Percentiles rank a stretch among this genome's conserved stretches.
Conservation (phyloP, 2,113 vertebrate genomes). For the Etheostoma cragini region DNA sequence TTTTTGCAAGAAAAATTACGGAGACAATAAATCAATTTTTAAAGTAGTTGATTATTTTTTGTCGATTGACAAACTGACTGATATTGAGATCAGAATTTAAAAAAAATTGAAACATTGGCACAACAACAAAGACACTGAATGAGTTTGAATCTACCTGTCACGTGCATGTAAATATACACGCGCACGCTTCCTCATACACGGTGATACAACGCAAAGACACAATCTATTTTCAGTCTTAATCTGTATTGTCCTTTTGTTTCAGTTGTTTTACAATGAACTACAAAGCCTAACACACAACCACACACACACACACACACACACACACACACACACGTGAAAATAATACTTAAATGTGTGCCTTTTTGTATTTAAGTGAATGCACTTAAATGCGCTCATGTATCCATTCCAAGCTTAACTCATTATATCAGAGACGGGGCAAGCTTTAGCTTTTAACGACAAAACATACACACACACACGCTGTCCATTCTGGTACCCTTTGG, state of each 20-base stretch:
- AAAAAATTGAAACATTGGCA: not conserved
- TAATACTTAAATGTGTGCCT: constrained; percentile 4
- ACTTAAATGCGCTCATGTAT: not conserved
- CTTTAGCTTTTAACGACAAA: constrained; percentile 44
- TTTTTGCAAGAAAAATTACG: not conserved
- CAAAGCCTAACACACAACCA: not conserved
- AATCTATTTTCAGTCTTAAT: not conserved
- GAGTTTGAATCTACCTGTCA: not conserved
- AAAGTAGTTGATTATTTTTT: not conserved
- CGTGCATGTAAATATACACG: not conserved
- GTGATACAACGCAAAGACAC: not conserved
- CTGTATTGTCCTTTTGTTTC: not conserved
- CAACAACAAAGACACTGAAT: not conserved
- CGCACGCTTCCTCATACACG: not conserved
- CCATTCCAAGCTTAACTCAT: constrained; percentile 29
- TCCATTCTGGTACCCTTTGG: constrained; percentile 58
- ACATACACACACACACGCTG: constrained; percentile 25
- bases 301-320: not conserved
- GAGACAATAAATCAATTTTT: not conserved
- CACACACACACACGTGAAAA: not conserved
- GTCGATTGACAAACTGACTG: not conserved
- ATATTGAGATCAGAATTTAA: not conserved
- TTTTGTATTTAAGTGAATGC: constrained; percentile 5
- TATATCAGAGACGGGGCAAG: constrained; percentile 24
- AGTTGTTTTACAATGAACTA: not conserved